Base-by-base conservation (phyloP, 1,140 invertebrate species). In the Atta texana region DNA sequence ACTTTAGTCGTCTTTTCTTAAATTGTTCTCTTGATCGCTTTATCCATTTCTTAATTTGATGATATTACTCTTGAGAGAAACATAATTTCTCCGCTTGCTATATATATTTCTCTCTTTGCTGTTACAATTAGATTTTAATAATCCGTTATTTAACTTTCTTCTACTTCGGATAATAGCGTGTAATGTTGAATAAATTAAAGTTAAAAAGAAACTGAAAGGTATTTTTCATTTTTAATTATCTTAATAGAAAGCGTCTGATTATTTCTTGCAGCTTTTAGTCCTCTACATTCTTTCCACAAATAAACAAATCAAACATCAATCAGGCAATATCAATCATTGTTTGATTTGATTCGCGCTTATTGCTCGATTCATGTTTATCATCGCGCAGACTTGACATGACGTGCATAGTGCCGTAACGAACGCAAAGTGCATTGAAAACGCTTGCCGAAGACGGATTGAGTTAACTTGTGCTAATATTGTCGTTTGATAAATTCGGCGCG, bases 401-500 rank as follows among this genome's bases (percentile, higher is more conserved):
- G 78, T 59, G 64, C 14, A 44, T 18, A 81, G 14, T 4, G 10
- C 10, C 59, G 24, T 34, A 49, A 59, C 34, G 24, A 10, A 72
- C 44, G 34, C 55, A 34, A 61, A 74, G 28, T 59, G 80, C 39
- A 74, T 82, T 49, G 55, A 61, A 82, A 61, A 74, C n/a, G 55
- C 24, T 12, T 14, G 21, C 16, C 77, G 49, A 12, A 74, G 55
- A 75, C 39, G 63, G 16, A 49, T 59, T 31, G 34, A 82, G 28
- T 75, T 55, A 75, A 75, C 69, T 75, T 75, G 69, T 34, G 69
- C 39, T 51, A 49, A 74, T 84, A 75, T 75, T 84, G 69, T 63
- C 69, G 69, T 84, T 49, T 69, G 80, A 84, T 39, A 75, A 84
- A 84, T 75, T 84, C 39, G 69, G 69, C 69, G n/a, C 24, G 69